Percentiles rank a stretch among this genome's conserved stretches.
phyloP scores from a whole-genome alignment of 2,113 vertebrate species.

The Neotoma lepida region DNA sequence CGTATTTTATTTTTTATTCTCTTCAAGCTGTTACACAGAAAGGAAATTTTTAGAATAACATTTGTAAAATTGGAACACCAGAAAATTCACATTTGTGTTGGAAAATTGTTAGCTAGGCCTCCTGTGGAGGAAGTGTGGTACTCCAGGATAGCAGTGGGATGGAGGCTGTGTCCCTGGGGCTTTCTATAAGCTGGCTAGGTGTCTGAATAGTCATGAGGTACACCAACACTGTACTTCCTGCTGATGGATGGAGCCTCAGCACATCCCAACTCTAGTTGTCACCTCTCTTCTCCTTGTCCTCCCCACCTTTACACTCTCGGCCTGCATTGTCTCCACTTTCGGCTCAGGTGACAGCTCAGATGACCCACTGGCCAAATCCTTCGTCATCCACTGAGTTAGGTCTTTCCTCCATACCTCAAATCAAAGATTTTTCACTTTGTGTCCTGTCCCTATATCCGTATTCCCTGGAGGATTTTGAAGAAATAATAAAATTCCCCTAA shows the following conservation, averaged over 20 bases:
- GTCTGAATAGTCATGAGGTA: constrained; percentile 50
- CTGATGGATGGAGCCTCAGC: not conserved
- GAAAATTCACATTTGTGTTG: constrained; percentile 83
- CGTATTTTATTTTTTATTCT: constrained; percentile 73
- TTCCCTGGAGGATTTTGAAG: not conserved
- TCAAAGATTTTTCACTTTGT: not conserved
- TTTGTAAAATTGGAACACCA: constrained; percentile 82
- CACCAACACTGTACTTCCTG: not conserved
- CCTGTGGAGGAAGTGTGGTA: constrained; percentile 68
- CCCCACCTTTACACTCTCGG: not conserved
- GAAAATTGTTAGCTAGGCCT: constrained; percentile 79
- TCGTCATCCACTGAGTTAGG: not conserved
- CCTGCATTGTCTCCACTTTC: not conserved
- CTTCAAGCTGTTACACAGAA: constrained; percentile 84
- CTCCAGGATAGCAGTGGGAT: constrained; percentile 44
- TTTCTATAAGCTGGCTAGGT: constrained; percentile 68
- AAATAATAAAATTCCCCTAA: not conserved
- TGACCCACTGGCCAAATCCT: not conserved
- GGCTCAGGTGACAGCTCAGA: not conserved
- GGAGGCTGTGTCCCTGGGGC: constrained; percentile 51
- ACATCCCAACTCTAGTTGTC: not conserved
- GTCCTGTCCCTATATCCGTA: not conserved
- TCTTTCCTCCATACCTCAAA: not conserved
- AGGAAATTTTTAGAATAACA: constrained; percentile 81
- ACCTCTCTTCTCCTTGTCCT: not conserved